Evolutionary conservation across 2,113 vertebrate genomes (phyloP), one percentile per base, ranked within the genome.

Genomic region (Microcebus griseorufus): DNA sequence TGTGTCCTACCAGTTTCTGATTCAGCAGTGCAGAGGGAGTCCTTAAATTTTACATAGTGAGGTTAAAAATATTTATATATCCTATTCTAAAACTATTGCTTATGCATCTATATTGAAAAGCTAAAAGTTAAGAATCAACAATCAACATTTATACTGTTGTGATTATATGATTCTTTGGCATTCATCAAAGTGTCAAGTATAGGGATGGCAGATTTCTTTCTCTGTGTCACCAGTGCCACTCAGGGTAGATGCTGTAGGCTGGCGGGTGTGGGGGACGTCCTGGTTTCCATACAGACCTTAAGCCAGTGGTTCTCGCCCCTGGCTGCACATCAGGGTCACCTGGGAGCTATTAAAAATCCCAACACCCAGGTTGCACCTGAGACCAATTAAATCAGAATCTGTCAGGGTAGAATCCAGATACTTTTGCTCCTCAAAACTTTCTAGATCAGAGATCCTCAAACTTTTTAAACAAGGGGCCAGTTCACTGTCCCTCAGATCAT

Each of bases 191-290:
- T n/a, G 80, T 34, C 60, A 94, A 48, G 9, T 79, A 62, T 18
- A 60, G 27, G 22, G 3, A 12, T 25, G 32, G 16, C 37, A 20
- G 27, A 53, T 9, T 16, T 65, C 37, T 75, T 83, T 37, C 23
- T 88, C 29, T 83, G 9, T 9, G 22, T 67, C 84, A 17, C 3
- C 48, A 60, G 17, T 48, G 37, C 13, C 23, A 10, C 17, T 78
- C 48, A 32, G 9, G 37, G 17, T 60, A 58, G 60, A 67, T 39
- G 76, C 37, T 45, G 22, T 5, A 62, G 62, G 48, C 32, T 64
- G 29, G 8, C 12, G n/a, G 42, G 1, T 4, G 4, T 42, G 2
- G 13, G 8, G 27, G 13, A 37, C 5, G 9, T 9, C n/a, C 32
- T 20, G 39, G 76, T 67, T 37, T 58, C 45, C 42, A 86, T 39